Conservation (phyloP, 1,140 invertebrate species). For the Aphelenchoides besseyi region DNA sequence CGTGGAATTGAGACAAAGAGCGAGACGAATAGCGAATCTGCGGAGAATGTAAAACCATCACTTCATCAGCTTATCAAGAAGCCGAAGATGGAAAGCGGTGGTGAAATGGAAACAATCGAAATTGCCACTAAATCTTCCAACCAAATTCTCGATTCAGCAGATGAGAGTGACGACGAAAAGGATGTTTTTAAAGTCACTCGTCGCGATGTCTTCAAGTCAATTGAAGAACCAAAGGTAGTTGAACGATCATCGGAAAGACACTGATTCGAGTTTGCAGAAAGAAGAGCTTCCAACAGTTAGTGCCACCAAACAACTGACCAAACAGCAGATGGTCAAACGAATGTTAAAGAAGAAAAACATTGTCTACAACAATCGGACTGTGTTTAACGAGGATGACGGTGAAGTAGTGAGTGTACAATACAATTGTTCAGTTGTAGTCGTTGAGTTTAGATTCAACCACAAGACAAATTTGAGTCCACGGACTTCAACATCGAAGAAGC, state of each 20-base stretch:
- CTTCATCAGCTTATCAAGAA: background rate
- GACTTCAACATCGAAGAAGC: slow-evolving; percentile 45
- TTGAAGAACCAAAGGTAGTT: slow-evolving; percentile 22
- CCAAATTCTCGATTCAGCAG: slow-evolving; percentile 8
- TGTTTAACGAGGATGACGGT: slow-evolving; percentile 49
- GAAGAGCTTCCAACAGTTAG: slow-evolving; percentile 33
- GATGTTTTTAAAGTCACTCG: slow-evolving; percentile 49
- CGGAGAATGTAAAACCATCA: background rate
- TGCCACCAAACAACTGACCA: slow-evolving; percentile 45
- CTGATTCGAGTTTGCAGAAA: slow-evolving; percentile 32
- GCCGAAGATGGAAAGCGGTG: background rate
- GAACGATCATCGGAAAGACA: too few relatives aligned
- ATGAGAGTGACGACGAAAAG: slow-evolving; percentile 32
- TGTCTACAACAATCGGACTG: slow-evolving; percentile 38
- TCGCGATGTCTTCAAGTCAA: slow-evolving; percentile 47
- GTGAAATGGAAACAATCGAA: slow-evolving; percentile 23
- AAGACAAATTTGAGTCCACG: slow-evolving; percentile 6
- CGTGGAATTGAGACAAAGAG: slow-evolving; percentile 5
- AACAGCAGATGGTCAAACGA: slow-evolving; percentile 44
- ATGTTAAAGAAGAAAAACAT: slow-evolving; percentile 40
- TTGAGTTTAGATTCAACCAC: too few relatives aligned
- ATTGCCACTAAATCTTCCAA: background rate
- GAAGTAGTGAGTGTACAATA: slow-evolving; percentile 18
- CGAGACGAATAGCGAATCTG: background rate
- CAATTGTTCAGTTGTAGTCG: background rate